Conservation (phyloP, 2,888 invertebrate genomes). For the Drosophila prostipennis region DNA sequence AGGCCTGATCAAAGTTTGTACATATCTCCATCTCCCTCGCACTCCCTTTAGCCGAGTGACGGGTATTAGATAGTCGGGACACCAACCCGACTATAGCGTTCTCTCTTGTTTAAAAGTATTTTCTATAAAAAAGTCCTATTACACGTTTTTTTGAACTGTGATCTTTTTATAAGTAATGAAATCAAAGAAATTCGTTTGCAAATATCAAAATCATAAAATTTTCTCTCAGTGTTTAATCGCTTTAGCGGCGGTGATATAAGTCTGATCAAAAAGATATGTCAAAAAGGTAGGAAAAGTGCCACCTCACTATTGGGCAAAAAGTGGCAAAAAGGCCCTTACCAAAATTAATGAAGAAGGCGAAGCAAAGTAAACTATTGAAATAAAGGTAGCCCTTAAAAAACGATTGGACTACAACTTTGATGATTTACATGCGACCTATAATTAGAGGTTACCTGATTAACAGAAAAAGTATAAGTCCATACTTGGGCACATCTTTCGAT, state of each 20-base stretch:
- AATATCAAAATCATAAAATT: too few relatives aligned
- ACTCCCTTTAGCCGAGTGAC: too few relatives aligned
- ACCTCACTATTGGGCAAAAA: conserved; percentile 22
- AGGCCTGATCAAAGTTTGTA: too few relatives aligned
- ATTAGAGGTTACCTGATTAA: conserved; percentile 18
- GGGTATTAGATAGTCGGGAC: too few relatives aligned
- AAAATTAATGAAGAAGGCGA: background rate
- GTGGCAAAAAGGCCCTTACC: background rate
- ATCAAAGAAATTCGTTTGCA: too few relatives aligned
- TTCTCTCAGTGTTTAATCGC: background rate
- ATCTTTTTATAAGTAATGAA: too few relatives aligned
- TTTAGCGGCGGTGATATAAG: conserved; percentile 1
- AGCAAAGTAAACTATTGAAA: background rate
- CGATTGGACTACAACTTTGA: conserved; percentile 22
- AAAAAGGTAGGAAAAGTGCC: conserved; percentile 31
- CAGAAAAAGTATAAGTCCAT: background rate
- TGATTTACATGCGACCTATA: conserved; percentile 21
- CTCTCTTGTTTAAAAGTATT: too few relatives aligned
- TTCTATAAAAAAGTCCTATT: too few relatives aligned
- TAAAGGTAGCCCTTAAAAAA: conserved; percentile 6
- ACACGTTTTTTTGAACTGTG: too few relatives aligned
- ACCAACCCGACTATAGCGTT: too few relatives aligned
- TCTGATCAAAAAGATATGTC: background rate
- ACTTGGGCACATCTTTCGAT: conserved; percentile 1
- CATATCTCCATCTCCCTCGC: too few relatives aligned